These are phyloP conservation scores for Lycaon pictus DNA, from an alignment of 2,113 vertebrate species.

Conservation along the genomic window DNA sequence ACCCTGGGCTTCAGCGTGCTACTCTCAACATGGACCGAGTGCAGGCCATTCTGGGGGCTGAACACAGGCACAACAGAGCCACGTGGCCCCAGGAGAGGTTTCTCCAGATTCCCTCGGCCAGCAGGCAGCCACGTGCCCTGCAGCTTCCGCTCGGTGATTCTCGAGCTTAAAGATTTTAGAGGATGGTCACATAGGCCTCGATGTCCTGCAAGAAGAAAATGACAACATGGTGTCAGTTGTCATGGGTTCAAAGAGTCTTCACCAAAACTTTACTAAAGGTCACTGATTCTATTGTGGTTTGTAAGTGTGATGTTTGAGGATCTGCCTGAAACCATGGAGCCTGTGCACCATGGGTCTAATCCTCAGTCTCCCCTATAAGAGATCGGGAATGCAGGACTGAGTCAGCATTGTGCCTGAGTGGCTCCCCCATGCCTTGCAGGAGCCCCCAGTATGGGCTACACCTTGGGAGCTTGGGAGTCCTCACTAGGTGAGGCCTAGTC, in stretches of 20 bases:
- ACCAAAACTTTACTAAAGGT: background rate
- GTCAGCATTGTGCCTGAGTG: background rate
- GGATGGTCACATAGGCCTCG: constrained; percentile 80
- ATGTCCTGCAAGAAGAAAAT: constrained; percentile 80
- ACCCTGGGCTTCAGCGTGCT: constrained; percentile 93
- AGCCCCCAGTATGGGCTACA: no score
- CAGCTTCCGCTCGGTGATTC: constrained; percentile 84
- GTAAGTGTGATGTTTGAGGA: background rate
- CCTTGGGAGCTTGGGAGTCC: accelerated
- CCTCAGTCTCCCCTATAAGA: background rate
- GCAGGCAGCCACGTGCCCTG: constrained; percentile 84
- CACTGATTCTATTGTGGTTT: background rate
- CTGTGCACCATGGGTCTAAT: background rate
- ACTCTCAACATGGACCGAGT: constrained; percentile 89
- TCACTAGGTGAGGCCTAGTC: background rate
- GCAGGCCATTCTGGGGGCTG: constrained; percentile 84
- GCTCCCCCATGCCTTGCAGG: background rate
- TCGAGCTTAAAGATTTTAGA: constrained; percentile 79
- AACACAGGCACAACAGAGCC: constrained; percentile 74
- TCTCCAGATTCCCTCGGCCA: constrained; percentile 79
- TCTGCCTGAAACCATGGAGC: background rate
- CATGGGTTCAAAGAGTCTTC: background rate
- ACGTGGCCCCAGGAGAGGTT: constrained; percentile 71
- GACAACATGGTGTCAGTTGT: background rate
- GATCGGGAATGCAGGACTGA: background rate